Evolutionary conservation across 2,797 vertebrate species (phyloP), one percentile per base, ranked within the genome.

Genomic region (Lutjanus campechanus): DNA sequence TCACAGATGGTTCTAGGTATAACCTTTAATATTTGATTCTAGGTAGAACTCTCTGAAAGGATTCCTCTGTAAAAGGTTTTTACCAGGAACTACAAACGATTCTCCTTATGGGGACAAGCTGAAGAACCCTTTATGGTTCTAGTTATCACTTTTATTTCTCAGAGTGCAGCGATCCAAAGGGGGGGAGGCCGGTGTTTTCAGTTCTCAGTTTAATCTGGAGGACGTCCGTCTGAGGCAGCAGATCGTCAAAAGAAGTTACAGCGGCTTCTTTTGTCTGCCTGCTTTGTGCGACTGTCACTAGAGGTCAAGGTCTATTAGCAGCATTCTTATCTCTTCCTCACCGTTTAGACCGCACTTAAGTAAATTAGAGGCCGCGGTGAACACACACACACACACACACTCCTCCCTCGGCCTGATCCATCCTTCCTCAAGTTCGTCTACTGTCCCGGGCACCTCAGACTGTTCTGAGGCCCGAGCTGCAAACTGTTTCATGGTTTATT

Each of bases 251-350:
- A 67, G 73, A 84, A 72, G 70, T 82, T 69, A 70, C 22, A 65
- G 51, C 15, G 40, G 29, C 61, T 71, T 69, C 80, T 89, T 89
- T 88, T 90, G 85, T 88, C 55, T 12, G 58, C 56, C 67, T n/a
- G 67, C 82, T 84, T 89, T 87, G 88, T 89, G 82, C 1, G 65
- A 88, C 83, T 85, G 86, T 84, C 87, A 87, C 80, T 77, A 15
- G 75, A 90, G 89, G 85, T 91, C 87, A 89, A 89, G 82, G 75
- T 92, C 90, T 89, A 89, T 92, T 91, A 87, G 83, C 76, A 1
- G 51, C 71, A 8, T 83, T 84, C 88, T 92, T 92, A 92, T 89
- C 87, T 89, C 76, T 16, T 65, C 86, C 86, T 77, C 76, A 2
- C n/a, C 79, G n/a, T 90, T 94, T 82, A 92, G 77, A 65, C 76